A percentile compares a stretch with the other conserved stretches of the same genome.
Conservation (phyloP, 2,113 vertebrate genomes). For the Sebastes schlegelii region DNA sequence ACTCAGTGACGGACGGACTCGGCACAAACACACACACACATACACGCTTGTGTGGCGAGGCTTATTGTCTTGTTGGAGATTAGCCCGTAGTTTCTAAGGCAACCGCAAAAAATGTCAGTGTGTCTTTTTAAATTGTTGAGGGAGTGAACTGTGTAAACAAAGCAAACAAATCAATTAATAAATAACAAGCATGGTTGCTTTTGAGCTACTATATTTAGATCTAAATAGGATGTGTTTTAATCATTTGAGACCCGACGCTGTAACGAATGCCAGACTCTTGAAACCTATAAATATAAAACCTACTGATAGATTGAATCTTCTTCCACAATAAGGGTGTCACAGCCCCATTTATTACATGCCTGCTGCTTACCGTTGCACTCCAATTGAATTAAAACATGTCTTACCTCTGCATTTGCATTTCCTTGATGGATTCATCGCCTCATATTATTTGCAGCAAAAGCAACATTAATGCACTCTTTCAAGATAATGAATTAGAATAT, state of each 20-base stretch:
- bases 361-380: background rate
- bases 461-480: conserved; percentile 4
- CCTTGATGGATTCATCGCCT: background rate
- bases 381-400: background rate
- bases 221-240: conserved; percentile 37
- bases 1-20: conserved; percentile 25
- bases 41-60: background rate
- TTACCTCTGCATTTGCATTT: conserved; percentile 3
- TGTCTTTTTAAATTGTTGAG: conserved; percentile 23
- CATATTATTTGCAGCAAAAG: conserved; percentile 1
- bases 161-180: conserved; percentile 36
- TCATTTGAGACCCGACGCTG: conserved; percentile 3
- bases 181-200: conserved; percentile 15
- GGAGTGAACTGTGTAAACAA: conserved; percentile 17
- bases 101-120: conserved; percentile 17
- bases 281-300: conserved; percentile 8
- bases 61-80: conserved; percentile 25
- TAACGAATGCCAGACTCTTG: background rate
- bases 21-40: conserved; percentile 1
- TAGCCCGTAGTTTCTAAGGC: conserved; percentile 53
- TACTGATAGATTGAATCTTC: background rate
- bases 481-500: conserved; percentile 3
- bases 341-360: background rate
- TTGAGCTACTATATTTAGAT: background rate
- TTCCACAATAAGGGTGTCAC: background rate